Conservation (phyloP, 1,140 invertebrate species). For the Drosophila nikananu region DNA sequence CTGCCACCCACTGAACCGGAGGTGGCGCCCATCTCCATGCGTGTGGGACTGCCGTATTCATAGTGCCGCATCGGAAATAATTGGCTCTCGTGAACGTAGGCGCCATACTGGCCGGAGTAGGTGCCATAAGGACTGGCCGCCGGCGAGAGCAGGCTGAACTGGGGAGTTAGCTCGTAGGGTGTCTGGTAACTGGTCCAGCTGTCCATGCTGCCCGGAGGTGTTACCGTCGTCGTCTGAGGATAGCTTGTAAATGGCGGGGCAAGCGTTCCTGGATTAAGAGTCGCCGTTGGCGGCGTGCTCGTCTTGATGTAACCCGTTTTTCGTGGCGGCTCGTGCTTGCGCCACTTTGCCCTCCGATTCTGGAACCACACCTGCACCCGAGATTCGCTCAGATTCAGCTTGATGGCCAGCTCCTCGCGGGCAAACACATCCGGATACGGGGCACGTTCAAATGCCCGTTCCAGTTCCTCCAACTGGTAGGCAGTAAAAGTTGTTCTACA, state of each 20-base stretch:
- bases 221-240: constrained; percentile 87
- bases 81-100: constrained; percentile 84
- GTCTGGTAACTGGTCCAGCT: constrained; percentile 91
- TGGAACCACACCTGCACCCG: constrained; percentile 94
- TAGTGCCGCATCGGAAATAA: constrained; percentile 84
- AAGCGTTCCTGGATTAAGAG: constrained; percentile 86
- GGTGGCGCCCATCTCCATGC: constrained; percentile 66
- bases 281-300: constrained; percentile 87
- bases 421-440: constrained; percentile 99
- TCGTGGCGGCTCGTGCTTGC: constrained; percentile 98
- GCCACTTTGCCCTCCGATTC: constrained; percentile 98
- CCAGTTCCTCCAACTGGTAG: constrained; percentile 97
- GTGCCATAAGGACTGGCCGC: constrained; percentile 88
- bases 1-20: constrained; percentile 47
- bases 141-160: constrained; percentile 90
- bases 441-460: constrained; percentile 96
- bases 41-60: constrained; percentile 82
- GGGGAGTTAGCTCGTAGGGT: constrained; percentile 90
- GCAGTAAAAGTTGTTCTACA: constrained; percentile 98
- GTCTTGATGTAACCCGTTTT: constrained; percentile 93
- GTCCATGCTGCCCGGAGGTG: constrained; percentile 88
- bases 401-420: constrained; percentile 95
- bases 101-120: constrained; percentile 82
- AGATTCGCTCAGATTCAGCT: constrained; percentile 95
- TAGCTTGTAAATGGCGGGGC: constrained; percentile 88